Conservation (phyloP, 2,888 invertebrate genomes). For the Cacoxenus indagator region DNA sequence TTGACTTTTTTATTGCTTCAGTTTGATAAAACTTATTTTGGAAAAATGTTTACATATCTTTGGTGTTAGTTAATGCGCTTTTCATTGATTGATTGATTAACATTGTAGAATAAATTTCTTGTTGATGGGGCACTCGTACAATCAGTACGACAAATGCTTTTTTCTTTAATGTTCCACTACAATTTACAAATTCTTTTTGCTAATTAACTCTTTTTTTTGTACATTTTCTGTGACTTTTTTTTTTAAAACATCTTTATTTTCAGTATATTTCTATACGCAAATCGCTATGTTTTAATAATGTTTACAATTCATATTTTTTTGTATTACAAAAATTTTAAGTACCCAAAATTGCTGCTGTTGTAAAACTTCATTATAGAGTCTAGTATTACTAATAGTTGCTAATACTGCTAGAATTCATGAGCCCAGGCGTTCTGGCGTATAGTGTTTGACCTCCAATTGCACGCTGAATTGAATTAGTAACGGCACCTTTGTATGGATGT, state of each 20-base stretch:
- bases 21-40: background rate
- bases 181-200: conserved; percentile 12
- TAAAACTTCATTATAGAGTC: background rate
- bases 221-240: background rate
- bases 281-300: background rate
- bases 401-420: conserved; percentile 1
- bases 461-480: too few species aligned
- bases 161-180: background rate
- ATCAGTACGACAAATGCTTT: background rate
- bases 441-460: background rate
- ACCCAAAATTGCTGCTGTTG: too few species aligned
- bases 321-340: too few species aligned
- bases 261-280: background rate
- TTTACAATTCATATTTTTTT: background rate
- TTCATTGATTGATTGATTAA: background rate
- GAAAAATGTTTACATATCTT: too few species aligned
- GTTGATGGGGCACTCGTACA: background rate
- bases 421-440: conserved; percentile 34
- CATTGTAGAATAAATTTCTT: background rate
- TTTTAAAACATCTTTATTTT: background rate
- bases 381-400: conserved; percentile 5
- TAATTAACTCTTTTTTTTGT: conserved; percentile 16
- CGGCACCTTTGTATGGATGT: too few species aligned
- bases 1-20: conserved; percentile 2
- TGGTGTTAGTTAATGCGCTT: too few species aligned